These are phyloP conservation scores for Phrynocephalus versicolor DNA, from an alignment of 2,113 vertebrate species.

Conservation along the genomic window DNA sequence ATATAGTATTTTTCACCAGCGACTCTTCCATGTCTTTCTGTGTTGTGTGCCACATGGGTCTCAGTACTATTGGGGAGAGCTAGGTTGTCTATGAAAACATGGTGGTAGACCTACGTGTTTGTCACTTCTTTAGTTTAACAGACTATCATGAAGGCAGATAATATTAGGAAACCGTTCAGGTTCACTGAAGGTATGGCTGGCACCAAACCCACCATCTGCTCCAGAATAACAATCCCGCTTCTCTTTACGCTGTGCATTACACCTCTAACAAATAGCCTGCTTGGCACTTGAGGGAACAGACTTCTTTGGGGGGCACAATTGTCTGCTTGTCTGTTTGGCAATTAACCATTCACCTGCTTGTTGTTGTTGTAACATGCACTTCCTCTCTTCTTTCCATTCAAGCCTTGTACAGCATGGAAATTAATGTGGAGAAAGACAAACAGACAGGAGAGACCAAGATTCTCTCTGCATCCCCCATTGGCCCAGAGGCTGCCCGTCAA, in stretches of 20 bases:
- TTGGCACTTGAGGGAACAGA: conserved; percentile 64
- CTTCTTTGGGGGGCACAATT: conserved; percentile 47
- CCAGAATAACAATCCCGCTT: conserved; percentile 34
- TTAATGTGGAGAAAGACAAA: conserved; percentile 96
- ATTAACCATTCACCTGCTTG: conserved; percentile 89
- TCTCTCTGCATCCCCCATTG: conserved; percentile 89
- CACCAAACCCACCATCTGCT: conserved; percentile 25
- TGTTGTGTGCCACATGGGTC: neutral
- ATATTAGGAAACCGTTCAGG: conserved; percentile 1
- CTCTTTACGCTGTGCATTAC: conserved; percentile 33
- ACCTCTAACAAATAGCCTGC: conserved; percentile 65
- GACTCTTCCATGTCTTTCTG: neutral
- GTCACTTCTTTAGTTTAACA: conserved; percentile 28
- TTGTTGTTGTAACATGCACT: conserved; percentile 88
- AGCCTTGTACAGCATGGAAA: conserved; percentile 99
- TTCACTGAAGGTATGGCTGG: neutral
- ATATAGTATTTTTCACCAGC: neutral
- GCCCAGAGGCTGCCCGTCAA: conserved; percentile 85
- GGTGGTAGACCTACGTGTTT: conserved; percentile 43
- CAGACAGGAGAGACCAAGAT: conserved; percentile 93
- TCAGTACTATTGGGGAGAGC: neutral
- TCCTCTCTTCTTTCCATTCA: conserved; percentile 87
- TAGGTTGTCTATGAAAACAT: neutral
- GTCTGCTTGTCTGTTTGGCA: conserved; percentile 83
- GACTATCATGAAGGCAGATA: neutral